Conservation (phyloP, 2,113 vertebrate species). For the Malurus elegans region DNA sequence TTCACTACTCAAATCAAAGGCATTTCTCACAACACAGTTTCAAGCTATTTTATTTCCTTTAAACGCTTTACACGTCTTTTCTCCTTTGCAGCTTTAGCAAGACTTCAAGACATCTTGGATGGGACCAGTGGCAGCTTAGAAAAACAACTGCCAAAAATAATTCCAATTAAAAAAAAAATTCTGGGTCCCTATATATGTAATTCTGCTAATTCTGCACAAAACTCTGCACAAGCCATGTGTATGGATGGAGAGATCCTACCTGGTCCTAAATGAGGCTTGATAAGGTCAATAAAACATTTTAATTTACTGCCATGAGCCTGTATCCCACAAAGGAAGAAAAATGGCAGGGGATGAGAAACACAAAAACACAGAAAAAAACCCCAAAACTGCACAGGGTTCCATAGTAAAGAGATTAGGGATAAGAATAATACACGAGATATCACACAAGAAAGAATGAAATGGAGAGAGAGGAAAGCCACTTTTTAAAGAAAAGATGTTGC, state of each 20-base stretch:
- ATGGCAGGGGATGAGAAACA: not conserved
- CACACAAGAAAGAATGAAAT: conserved; percentile 2
- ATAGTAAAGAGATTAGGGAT: not conserved
- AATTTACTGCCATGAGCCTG: not conserved
- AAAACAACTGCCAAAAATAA: not conserved
- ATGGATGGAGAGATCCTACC: not conserved
- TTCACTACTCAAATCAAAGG: conserved; percentile 32
- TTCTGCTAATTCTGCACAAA: not conserved
- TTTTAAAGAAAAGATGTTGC: conserved; percentile 28
- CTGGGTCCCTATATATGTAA: not conserved
- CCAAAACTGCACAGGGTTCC: not conserved
- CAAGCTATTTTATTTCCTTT: not conserved
- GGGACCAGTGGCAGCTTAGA: not conserved
- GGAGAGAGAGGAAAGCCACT: not conserved
- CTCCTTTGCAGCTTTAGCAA: not conserved
- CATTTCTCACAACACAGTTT: not conserved
- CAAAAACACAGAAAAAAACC: not conserved
- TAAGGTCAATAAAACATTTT: not conserved
- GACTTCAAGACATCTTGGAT: not conserved
- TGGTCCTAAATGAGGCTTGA: not conserved
- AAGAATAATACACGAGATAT: not conserved
- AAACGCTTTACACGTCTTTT: not conserved
- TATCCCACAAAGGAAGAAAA: not conserved
- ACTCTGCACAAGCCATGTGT: too few species aligned
- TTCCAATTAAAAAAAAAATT: not conserved